Conservation (phyloP, 2,113 vertebrate species). For the Plectropomus leopardus region DNA sequence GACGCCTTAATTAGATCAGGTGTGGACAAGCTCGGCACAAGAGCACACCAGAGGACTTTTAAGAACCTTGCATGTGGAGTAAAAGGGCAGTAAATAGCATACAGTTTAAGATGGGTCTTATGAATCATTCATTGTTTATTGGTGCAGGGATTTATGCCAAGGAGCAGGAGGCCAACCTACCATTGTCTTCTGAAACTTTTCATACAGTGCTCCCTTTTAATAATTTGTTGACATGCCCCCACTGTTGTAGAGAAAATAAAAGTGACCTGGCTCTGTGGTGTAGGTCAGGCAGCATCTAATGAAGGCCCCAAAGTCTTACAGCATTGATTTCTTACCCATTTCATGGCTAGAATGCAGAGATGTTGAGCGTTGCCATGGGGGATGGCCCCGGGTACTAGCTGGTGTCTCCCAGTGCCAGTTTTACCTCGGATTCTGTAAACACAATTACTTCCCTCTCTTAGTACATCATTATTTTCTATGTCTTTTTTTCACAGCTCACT, state of each 20-base stretch:
- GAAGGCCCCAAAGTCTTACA: slow-evolving; percentile 71
- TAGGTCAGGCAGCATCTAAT: slow-evolving; percentile 79
- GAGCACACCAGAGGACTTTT: background rate
- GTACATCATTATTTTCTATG: slow-evolving; percentile 53
- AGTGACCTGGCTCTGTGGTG: slow-evolving; percentile 71
- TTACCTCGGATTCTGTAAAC: slow-evolving; percentile 59
- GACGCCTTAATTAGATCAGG: slow-evolving; percentile 24
- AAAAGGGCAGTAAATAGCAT: slow-evolving; percentile 49
- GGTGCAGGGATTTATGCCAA: slow-evolving; percentile 63
- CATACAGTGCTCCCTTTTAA: slow-evolving; percentile 66
- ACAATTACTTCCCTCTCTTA: slow-evolving; percentile 44
- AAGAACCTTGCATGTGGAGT: slow-evolving; percentile 36
- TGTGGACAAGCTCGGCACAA: background rate
- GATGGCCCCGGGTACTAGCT: slow-evolving; percentile 56
- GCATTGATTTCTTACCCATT: slow-evolving; percentile 73
- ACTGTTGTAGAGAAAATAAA: slow-evolving; percentile 78
- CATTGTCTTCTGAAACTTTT: slow-evolving; percentile 74
- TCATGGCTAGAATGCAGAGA: slow-evolving; percentile 67
- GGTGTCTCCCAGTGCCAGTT: slow-evolving; percentile 53
- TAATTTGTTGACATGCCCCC: slow-evolving; percentile 80
- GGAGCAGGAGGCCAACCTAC: slow-evolving; percentile 63
- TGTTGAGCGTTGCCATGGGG: slow-evolving; percentile 62
- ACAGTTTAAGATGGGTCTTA: slow-evolving; percentile 55
- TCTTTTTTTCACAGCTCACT: background rate
- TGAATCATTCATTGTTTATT: slow-evolving; percentile 84